Conservation (phyloP, 1,140 invertebrate species). For the Mamestra configurata region DNA sequence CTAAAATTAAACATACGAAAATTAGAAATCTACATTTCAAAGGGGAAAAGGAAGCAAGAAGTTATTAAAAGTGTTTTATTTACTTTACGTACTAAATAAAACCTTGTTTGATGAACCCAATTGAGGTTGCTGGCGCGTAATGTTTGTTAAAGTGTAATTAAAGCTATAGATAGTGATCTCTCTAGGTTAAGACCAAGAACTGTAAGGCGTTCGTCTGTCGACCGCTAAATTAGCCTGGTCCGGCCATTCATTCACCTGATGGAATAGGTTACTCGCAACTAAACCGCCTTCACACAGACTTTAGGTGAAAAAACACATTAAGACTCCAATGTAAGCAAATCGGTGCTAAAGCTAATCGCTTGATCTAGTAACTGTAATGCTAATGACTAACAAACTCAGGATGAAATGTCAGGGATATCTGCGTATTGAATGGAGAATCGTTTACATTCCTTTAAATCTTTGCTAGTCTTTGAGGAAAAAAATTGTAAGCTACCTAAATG, state of each 20-base stretch:
- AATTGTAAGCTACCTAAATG: background rate
- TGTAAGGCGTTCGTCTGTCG: slow-evolving; percentile 55
- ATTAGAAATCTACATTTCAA: background rate
- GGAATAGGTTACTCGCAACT: background rate
- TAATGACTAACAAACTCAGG: background rate
- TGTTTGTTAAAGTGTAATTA: slow-evolving; percentile 71
- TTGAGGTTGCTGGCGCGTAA: slow-evolving; percentile 58
- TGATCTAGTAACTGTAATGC: slow-evolving; percentile 11
- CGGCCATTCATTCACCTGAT: slow-evolving; percentile 38
- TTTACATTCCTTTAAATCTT: background rate
- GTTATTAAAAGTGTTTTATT: slow-evolving; percentile 61
- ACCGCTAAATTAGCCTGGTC: slow-evolving; percentile 45
- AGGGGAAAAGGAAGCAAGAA: slow-evolving; percentile 48
- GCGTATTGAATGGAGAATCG: background rate
- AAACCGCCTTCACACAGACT: background rate
- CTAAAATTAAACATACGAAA: background rate
- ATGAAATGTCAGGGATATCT: background rate
- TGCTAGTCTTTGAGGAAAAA: slow-evolving; percentile 2
- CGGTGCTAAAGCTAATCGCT: slow-evolving; percentile 24
- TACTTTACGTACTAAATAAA: slow-evolving; percentile 58
- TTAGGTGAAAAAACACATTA: background rate
- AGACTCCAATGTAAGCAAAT: slow-evolving; percentile 1
- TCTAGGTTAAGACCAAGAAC: slow-evolving; percentile 75
- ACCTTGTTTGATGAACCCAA: slow-evolving; percentile 68
- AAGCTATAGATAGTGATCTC: slow-evolving; percentile 69